Evolutionary conservation across 2,888 invertebrate species (phyloP).

Genomic region (Euclidia mi): DNA sequence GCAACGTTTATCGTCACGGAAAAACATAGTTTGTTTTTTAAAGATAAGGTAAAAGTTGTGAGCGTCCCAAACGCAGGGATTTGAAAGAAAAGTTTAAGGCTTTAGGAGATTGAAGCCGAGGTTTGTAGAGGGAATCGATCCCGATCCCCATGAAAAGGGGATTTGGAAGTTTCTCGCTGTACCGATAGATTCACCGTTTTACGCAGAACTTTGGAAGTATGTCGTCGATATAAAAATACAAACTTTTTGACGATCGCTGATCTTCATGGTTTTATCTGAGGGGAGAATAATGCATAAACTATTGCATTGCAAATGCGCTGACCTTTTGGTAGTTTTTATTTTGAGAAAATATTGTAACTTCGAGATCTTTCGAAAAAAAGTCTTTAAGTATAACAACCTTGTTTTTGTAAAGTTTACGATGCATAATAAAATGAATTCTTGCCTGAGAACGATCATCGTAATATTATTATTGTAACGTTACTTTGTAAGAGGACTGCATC

Average conservation of each 20-base stretch:
- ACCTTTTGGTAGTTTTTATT: background rate
- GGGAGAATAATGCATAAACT: slow-evolving; percentile 14
- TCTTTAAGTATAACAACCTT: background rate
- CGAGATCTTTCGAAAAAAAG: background rate
- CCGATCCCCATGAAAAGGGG: slow-evolving; percentile 46
- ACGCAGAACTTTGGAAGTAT: slow-evolving; percentile 27
- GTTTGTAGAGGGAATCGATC: slow-evolving; percentile 49
- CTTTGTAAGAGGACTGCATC: no score
- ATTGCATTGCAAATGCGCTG: background rate
- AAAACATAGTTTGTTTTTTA: slow-evolving; percentile 28
- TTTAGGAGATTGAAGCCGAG: slow-evolving; percentile 49
- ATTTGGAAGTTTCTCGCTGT: slow-evolving; percentile 43
- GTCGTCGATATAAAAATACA: slow-evolving; percentile 22
- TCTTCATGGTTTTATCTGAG: slow-evolving; percentile 13
- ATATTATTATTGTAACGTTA: no score
- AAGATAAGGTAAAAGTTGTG: slow-evolving; percentile 35
- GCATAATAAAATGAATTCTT: no score
- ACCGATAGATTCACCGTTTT: slow-evolving; percentile 42
- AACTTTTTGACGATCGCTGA: slow-evolving; percentile 22
- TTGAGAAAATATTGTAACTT: no score
- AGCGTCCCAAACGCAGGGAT: slow-evolving; percentile 34
- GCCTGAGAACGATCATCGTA: no score
- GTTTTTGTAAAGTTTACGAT: background rate
- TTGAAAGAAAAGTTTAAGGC: slow-evolving; percentile 48
- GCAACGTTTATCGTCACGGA: slow-evolving; percentile 19